phyloP scores from a whole-genome alignment of 2,113 vertebrate species.

The Triplophysa rosa region DNA sequence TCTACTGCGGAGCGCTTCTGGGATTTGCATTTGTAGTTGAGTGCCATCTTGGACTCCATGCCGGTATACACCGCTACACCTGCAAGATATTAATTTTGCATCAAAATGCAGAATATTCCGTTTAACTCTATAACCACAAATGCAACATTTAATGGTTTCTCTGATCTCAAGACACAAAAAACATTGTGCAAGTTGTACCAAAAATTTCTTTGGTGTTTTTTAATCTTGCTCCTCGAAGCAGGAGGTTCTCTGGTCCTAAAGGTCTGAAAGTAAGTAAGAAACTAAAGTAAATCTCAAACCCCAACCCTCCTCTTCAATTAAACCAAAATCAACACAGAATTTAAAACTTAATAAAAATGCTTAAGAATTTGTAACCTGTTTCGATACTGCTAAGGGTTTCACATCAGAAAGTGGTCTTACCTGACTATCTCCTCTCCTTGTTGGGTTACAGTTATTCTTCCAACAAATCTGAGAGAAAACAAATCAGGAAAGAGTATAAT shows the following conservation, averaged over 20 bases:
- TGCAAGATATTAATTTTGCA: constrained; percentile 54
- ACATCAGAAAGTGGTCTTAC: constrained; percentile 68
- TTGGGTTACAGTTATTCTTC: constrained; percentile 88
- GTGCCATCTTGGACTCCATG: constrained; percentile 99
- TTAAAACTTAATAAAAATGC: background rate
- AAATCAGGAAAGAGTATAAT: too few relatives aligned
- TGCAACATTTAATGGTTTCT: too few relatives aligned
- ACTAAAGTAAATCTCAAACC: background rate
- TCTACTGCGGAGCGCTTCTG: constrained; percentile 98
- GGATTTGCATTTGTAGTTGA: constrained; percentile 99
- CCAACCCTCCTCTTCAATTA: background rate
- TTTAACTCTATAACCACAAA: too few relatives aligned
- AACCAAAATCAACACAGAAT: background rate
- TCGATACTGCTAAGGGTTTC: background rate
- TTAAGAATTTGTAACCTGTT: too few relatives aligned
- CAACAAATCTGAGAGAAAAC: constrained; percentile 83
- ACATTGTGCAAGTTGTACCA: constrained; percentile 73
- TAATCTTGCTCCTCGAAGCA: constrained; percentile 95
- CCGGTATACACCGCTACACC: constrained; percentile 97
- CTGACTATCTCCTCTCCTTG: constrained; percentile 91
- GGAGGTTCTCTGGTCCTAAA: constrained; percentile 91
- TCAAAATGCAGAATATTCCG: background rate
- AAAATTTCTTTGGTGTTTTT: constrained; percentile 99
- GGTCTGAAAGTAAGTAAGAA: constrained; percentile 85
- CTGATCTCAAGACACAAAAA: background rate